These are phyloP conservation scores for Liasis olivaceus DNA, from an alignment of 2,797 vertebrate genomes.

Conservation along the genomic window DNA sequence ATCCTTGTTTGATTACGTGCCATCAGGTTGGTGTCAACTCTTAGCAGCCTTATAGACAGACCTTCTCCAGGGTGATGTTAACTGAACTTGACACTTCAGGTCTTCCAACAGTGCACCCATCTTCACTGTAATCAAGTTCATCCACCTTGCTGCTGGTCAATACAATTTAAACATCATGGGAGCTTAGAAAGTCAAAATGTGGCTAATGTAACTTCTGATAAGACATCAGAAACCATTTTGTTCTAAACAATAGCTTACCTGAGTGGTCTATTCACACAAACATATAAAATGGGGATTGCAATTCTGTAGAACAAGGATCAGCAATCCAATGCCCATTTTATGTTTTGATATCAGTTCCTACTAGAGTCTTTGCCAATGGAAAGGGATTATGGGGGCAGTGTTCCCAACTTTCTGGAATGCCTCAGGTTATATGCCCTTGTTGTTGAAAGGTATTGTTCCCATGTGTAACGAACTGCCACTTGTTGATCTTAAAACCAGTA, in stretches of 20 bases:
- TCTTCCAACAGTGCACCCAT: not conserved
- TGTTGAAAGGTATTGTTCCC: not conserved
- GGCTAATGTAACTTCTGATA: not conserved
- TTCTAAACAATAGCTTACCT: not conserved
- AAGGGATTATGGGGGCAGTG: not conserved
- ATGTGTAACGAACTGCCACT: no score
- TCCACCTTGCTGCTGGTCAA: not conserved
- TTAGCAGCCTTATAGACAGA: not conserved
- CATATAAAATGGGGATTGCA: not conserved
- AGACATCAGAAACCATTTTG: not conserved
- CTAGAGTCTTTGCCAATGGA: not conserved
- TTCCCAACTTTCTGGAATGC: not conserved
- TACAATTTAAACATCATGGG: not conserved
- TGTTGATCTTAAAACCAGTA: no score
- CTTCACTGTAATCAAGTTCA: not conserved
- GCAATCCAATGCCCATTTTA: not conserved
- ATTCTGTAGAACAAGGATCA: not conserved
- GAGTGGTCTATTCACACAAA: not conserved
- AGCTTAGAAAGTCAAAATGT: not conserved
- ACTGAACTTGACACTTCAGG: not conserved
- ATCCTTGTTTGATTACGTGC: not conserved
- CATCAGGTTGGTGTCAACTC: not conserved
- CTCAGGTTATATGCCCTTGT: not conserved
- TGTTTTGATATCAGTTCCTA: not conserved
- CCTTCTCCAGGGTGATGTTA: not conserved